phyloP scores from a whole-genome alignment of 1,140 invertebrate species.

The Aphidius gifuensis region DNA sequence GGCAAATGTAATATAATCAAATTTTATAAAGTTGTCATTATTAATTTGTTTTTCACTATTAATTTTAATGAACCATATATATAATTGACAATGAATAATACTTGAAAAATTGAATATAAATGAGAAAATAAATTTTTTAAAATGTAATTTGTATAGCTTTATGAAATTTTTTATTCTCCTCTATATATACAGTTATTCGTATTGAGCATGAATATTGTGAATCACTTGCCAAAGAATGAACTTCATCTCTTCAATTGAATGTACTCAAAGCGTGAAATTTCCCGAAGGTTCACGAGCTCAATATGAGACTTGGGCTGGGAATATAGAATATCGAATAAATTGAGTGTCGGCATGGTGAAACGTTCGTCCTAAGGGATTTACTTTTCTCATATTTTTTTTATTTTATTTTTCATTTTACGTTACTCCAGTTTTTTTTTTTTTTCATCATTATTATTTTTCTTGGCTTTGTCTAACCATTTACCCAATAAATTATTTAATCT shows the following conservation, averaged over 20 bases:
- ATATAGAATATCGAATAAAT: constrained; percentile 28
- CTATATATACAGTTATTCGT: background rate
- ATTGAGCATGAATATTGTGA: constrained; percentile 5
- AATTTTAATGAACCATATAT: too few relatives aligned
- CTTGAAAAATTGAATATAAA: too few relatives aligned
- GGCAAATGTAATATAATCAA: too few relatives aligned
- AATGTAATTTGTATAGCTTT: too few relatives aligned
- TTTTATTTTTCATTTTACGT: constrained; percentile 9
- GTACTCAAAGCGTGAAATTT: constrained; percentile 23
- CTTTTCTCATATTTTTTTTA: constrained; percentile 8
- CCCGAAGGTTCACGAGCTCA: constrained; percentile 13
- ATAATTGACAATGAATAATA: too few relatives aligned
- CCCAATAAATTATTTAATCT: too few relatives aligned
- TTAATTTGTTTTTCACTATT: too few relatives aligned
- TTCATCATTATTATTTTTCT: too few relatives aligned
- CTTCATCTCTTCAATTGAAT: constrained; percentile 5
- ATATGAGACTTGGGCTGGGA: constrained; percentile 21
- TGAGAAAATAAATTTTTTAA: too few relatives aligned
- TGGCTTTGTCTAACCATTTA: too few relatives aligned
- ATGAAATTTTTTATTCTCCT: too few relatives aligned
- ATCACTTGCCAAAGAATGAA: background rate
- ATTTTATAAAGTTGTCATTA: too few relatives aligned
- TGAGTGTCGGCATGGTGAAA: constrained; percentile 18
- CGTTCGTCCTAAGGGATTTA: constrained; percentile 19
- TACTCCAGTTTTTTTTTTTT: constrained; percentile 3